Percentiles rank a stretch among this genome's conserved stretches.
These are phyloP conservation scores for Cryptophagus acutangulus DNA, from an alignment of 2,888 invertebrate genomes.

Conservation along the genomic window DNA sequence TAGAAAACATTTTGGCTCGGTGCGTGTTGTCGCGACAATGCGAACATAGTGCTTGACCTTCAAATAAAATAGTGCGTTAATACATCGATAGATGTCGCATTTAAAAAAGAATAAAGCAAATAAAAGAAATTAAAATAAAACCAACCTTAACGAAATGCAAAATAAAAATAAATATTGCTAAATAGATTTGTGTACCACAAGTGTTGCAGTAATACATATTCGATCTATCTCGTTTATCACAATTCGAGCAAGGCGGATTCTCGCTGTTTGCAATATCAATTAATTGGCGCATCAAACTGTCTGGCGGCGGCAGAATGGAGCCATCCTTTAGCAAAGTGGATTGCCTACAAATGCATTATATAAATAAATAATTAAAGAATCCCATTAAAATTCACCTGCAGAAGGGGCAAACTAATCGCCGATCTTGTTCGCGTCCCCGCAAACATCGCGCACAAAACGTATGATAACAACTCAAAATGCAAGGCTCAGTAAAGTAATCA, in stretches of 20 bases:
- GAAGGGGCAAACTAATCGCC: conserved; percentile 60
- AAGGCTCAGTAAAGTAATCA: conserved; percentile 64
- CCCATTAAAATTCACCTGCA: conserved; percentile 54
- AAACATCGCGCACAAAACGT: conserved; percentile 66
- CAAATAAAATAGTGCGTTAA: conserved; percentile 16
- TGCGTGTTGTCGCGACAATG: conserved; percentile 69
- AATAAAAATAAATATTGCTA: conserved; percentile 12
- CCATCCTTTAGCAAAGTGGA: conserved; percentile 61
- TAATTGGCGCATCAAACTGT: conserved; percentile 63
- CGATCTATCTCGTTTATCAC: conserved; percentile 63
- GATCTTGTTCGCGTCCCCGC: conserved; percentile 57
- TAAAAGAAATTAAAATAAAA: conserved; percentile 19
- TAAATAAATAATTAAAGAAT: neutral
- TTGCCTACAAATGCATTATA: conserved; percentile 45
- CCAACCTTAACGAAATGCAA: conserved; percentile 18
- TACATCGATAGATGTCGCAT: conserved; percentile 8
- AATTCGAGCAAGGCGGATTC: conserved; percentile 71
- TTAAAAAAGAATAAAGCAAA: conserved; percentile 15
- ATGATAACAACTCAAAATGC: conserved; percentile 64
- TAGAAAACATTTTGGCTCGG: conserved; percentile 71
- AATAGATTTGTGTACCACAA: conserved; percentile 53
- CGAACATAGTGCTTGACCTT: conserved; percentile 67
- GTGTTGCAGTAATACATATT: conserved; percentile 78
- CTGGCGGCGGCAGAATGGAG: conserved; percentile 56
- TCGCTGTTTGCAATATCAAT: conserved; percentile 67